Evolutionary conservation across 2,888 invertebrate genomes (phyloP), one percentile per base, ranked within the genome.

Genomic region (Nasonovia ribisnigri): DNA sequence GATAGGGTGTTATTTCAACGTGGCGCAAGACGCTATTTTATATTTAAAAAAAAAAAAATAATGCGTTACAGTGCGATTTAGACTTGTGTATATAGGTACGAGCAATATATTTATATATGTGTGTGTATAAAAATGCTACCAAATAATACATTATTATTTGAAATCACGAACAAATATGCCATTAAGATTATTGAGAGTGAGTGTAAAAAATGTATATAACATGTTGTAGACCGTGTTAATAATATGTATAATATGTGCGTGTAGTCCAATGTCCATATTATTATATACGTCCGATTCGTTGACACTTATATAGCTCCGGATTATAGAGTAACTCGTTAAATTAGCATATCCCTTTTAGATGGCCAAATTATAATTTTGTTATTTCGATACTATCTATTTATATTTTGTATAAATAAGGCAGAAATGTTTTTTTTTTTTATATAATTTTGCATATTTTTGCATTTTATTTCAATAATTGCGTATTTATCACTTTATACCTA

Each of bases 291-390:
- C 77, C 90, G 51, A 91, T 51, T 90, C 60, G 60, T 67, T 90
- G 60, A 91, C 90, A 91, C 77, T 51, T 90, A 48, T 36, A 48
- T 48, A 42, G 90, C 91, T 84, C 84, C 16, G 54, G 84, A 67
- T 86, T 86, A 77, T 77, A 86, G 43, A 86, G 91, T 86, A 57
- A 57, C 84, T 54, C 24, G 86, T 86, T 57, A 46, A 91, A 91
- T 91, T 91, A 91, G 84, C 91, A 91, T 91, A 91, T 91, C 57
- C 84, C 46, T 91, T 91, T 91, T 91, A 84, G 91, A 91, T 86
- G 91, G 3, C 57, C 86, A 86, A 91, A 91, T 86, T 91, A 91
- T 91, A 90, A 90, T 90, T 90, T 77, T 77, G 26, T 84, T 29
- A 48, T 36, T 90, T 42, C 16, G 90, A 90, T 90, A 77, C 36